Evolutionary conservation across 2,113 vertebrate species (phyloP).

Genomic region (Paramisgurnus dabryanus): DNA sequence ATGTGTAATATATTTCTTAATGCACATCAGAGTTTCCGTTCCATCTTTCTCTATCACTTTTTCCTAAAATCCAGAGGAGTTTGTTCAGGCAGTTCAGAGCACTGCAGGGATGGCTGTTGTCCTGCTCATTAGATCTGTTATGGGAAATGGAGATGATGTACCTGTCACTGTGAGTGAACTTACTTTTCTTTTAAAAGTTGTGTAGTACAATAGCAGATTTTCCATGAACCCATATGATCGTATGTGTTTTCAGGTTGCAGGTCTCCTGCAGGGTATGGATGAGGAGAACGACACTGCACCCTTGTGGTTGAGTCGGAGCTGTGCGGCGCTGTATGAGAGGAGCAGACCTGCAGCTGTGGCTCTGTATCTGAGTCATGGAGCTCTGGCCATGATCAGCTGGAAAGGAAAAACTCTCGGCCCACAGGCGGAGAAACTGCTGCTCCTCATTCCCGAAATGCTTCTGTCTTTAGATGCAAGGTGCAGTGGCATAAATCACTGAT

Average conservation of each 20-base stretch:
- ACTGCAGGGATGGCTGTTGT: constrained; percentile 89
- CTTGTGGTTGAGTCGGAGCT: constrained; percentile 77
- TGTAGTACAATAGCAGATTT: too few relatives aligned
- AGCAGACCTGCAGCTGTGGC: constrained; percentile 65
- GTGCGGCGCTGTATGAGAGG: constrained; percentile 68
- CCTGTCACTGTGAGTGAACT: constrained; percentile 81
- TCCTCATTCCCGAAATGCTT: constrained; percentile 78
- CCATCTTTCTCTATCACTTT: not conserved
- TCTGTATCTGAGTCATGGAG: constrained; percentile 89
- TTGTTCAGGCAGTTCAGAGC: constrained; percentile 86
- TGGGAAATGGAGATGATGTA: constrained; percentile 77
- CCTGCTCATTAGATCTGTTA: constrained; percentile 80
- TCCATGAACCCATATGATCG: not conserved
- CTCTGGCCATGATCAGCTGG: constrained; percentile 92
- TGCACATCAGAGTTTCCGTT: not conserved
- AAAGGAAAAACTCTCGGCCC: constrained; percentile 70
- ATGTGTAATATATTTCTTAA: not conserved
- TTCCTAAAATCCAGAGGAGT: constrained; percentile 73
- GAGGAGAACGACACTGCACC: constrained; percentile 62
- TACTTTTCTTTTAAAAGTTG: too few relatives aligned
- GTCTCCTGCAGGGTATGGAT: constrained; percentile 71
- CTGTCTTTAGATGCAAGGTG: constrained; percentile 86
- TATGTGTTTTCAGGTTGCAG: constrained; percentile 74
- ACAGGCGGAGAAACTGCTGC: constrained; percentile 78
- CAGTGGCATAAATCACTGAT: not conserved